Evolutionary conservation across 30 jellyfish, hydroid and myxozoan species (phyloP), one percentile per base, ranked within the genome.

Genomic region (Sanderia malayensis): DNA sequence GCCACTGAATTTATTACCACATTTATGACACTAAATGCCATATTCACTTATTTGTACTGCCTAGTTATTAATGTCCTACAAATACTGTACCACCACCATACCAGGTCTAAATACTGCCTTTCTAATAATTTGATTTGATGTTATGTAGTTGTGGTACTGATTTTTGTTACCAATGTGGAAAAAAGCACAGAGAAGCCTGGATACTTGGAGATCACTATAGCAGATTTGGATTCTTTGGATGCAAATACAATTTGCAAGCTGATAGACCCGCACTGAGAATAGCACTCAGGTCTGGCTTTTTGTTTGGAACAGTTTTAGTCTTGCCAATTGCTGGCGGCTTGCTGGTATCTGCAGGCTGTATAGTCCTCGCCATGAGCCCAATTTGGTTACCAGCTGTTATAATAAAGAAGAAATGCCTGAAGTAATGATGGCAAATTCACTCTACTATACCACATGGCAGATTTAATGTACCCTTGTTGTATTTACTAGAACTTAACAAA

Each of bases 131-230:
- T n/a, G n/a, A n/a, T n/a, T n/a, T n/a, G n/a, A n/a, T n/a, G n/a
- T 27, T 19, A 58, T 63, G 19, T 63, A 84, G 95, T 49, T 86
- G 96, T 71, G 62, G 70, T 15, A 86, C 96, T 29, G 96, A 86
- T 47, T 86, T 86, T 65, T 86, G 96, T 68, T 86, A 86, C 80
- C 66, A 74, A 26, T 86, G 96, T 71, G 96, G 96, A 0, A 70
- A 73, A 31, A 63, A 66, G 69, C 87, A 68, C 57, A 65, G 83
- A 20, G 77, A 71, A 30, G 80, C 81, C 34, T 85, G 87, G 37
- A 37, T 81, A 26, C 76, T 86, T 59, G 96, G 96, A 4, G 88
- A 86, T 28, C 96, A 86, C 53, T 78, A 86, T 67, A 76, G 93
- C 52, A 49, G 79, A 17, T 78, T 69, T 61, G 59, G 93, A 52